These are phyloP conservation scores for Coenonympha arcania DNA, from an alignment of 2,888 invertebrate species.

Conservation along the genomic window DNA sequence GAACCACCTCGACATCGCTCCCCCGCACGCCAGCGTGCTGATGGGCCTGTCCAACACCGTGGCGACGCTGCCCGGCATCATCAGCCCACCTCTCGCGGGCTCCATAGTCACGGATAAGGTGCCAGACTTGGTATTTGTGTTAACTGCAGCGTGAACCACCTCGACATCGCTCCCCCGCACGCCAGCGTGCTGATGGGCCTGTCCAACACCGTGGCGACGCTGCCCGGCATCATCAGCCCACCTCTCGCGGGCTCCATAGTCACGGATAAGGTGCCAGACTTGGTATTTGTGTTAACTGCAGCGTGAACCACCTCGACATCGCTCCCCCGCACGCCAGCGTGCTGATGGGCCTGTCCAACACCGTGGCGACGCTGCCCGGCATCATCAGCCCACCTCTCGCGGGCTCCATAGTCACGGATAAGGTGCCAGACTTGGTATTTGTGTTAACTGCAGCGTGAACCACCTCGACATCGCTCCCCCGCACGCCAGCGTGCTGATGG, in stretches of 20 bases:
- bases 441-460: too few relatives aligned
- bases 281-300: too few relatives aligned
- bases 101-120: constrained; percentile 83
- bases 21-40: constrained; percentile 90
- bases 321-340: constrained; percentile 94
- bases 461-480: too few relatives aligned
- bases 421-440: too few relatives aligned
- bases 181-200: constrained; percentile 94
- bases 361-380: constrained; percentile 91
- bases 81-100: constrained; percentile 89
- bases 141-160: constrained; percentile 86
- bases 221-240: constrained; percentile 94
- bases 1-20: constrained; percentile 91
- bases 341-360: constrained; percentile 93
- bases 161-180: constrained; percentile 93
- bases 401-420: constrained; percentile 82
- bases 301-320: constrained; percentile 89
- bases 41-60: constrained; percentile 95
- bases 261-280: constrained; percentile 81
- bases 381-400: constrained; percentile 90
- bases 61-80: constrained; percentile 91
- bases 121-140: too few relatives aligned
- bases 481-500: constrained; percentile 93
- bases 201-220: constrained; percentile 90
- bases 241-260: constrained; percentile 86